phyloP scores from a whole-genome alignment of 1,140 invertebrate genomes.

The Sycophaga agraensis region DNA sequence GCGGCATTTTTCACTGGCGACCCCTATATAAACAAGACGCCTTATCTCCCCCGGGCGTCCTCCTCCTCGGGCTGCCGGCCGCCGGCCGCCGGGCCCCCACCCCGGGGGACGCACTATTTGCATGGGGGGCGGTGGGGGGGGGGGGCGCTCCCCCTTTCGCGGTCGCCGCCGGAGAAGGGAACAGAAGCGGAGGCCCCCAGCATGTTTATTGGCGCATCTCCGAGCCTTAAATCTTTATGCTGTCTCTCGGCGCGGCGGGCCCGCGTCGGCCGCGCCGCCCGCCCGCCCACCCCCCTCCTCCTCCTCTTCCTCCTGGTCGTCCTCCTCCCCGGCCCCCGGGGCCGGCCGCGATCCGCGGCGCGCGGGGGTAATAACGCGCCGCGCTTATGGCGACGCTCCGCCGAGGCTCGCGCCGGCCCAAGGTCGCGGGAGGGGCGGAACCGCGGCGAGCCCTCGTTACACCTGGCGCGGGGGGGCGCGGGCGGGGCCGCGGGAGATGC shows the following conservation, averaged over 20 bases:
- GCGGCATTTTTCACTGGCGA: constrained; percentile 8
- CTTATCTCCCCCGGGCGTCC: constrained; percentile 12
- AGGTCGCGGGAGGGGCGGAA: no score
- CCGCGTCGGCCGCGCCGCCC: no score
- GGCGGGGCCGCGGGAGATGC: no score
- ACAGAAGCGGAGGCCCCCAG: constrained; percentile 51
- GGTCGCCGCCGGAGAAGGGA: constrained; percentile 40
- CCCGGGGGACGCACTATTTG: constrained; percentile 18
- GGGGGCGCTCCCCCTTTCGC: constrained; percentile 31
- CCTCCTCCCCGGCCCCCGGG: no score
- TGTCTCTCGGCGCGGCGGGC: constrained; percentile 54
- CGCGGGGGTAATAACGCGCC: no score
- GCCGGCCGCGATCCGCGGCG: no score
- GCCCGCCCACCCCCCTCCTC: no score
- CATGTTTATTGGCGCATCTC: constrained; percentile 59
- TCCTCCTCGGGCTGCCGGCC: no score
- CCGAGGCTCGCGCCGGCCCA: no score
- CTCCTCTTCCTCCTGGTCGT: constrained; percentile 17
- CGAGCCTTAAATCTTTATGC: constrained; percentile 59
- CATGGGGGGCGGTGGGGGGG: constrained; percentile 23
- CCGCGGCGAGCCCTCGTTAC: no score
- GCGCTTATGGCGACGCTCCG: no score
- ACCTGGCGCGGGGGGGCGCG: no score
- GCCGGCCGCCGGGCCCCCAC: background rate
- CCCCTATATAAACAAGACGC: constrained; percentile 18